phyloP scores from a whole-genome alignment of 2,888 invertebrate species.

The Carterocephalus palaemon region DNA sequence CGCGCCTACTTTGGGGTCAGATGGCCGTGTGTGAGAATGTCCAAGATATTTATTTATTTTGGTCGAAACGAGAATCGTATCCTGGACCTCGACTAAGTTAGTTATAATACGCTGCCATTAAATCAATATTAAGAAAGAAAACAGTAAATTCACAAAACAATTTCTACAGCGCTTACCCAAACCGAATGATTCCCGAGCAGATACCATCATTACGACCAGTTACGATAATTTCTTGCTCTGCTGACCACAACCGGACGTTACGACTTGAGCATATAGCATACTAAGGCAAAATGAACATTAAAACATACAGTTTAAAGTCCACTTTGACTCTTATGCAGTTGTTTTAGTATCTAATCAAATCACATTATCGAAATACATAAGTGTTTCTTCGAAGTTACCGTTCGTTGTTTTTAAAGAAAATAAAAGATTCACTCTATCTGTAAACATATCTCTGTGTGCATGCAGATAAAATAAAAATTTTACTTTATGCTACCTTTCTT shows the following conservation, averaged over 20 bases:
- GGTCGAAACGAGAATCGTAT: no score
- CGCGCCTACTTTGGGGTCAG: no score
- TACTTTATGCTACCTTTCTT: no score
- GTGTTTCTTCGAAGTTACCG: slow-evolving; percentile 16
- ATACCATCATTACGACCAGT: slow-evolving; percentile 18
- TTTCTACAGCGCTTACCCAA: slow-evolving; percentile 3
- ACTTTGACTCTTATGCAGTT: not conserved
- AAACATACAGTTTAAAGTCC: slow-evolving; percentile 3
- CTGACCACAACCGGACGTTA: slow-evolving; percentile 35
- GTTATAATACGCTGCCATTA: no score
- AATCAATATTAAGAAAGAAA: no score
- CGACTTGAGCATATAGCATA: slow-evolving; percentile 4
- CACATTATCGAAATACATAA: slow-evolving; percentile 20
- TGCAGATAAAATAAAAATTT: no score
- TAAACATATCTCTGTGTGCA: not conserved
- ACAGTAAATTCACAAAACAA: not conserved
- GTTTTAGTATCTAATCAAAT: slow-evolving; percentile 19
- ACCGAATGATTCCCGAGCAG: slow-evolving; percentile 11
- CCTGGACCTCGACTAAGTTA: no score
- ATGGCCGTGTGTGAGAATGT: no score
- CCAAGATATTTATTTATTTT: no score
- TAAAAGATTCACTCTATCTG: slow-evolving; percentile 3
- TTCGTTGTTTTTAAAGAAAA: slow-evolving; percentile 15
- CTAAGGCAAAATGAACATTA: slow-evolving; percentile 22
- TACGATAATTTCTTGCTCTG: slow-evolving; percentile 48